Conservation (phyloP, 2,797 vertebrate genomes). For the Rhynchotus rufescens region DNA sequence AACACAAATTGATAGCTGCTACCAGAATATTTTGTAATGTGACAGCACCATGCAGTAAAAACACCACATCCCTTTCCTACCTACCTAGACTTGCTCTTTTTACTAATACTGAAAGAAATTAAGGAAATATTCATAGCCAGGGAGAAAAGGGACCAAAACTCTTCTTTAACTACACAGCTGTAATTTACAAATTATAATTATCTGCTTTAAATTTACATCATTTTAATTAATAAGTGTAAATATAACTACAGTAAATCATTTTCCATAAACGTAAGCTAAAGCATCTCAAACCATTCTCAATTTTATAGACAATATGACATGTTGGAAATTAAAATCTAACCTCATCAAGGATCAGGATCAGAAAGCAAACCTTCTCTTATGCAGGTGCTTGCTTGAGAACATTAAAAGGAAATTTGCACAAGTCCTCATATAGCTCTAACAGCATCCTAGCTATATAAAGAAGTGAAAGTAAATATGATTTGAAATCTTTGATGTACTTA, state of each 20-base stretch:
- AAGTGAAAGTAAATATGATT: neutral
- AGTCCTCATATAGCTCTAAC: neutral
- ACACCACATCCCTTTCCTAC: neutral
- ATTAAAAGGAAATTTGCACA: neutral
- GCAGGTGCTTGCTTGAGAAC: neutral
- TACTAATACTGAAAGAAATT: neutral
- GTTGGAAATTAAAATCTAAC: neutral
- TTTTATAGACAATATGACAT: neutral
- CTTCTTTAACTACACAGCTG: neutral
- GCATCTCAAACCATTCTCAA: neutral
- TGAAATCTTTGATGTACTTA: neutral
- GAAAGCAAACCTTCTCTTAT: too few relatives aligned
- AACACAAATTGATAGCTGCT: neutral
- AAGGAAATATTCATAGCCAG: neutral
- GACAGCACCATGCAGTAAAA: neutral
- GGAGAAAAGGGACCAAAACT: neutral
- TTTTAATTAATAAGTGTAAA: neutral
- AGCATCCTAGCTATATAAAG: neutral
- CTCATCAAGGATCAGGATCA: too few relatives aligned
- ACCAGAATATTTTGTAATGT: neutral
- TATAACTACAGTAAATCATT: neutral
- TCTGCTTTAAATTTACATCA: neutral
- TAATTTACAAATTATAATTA: neutral
- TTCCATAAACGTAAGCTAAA: neutral
- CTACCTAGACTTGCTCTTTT: neutral